Percentiles rank a stretch among this genome's conserved stretches.
These are phyloP conservation scores for Adelges cooleyi DNA, from an alignment of 1,140 invertebrate genomes.

Conservation along the genomic window DNA sequence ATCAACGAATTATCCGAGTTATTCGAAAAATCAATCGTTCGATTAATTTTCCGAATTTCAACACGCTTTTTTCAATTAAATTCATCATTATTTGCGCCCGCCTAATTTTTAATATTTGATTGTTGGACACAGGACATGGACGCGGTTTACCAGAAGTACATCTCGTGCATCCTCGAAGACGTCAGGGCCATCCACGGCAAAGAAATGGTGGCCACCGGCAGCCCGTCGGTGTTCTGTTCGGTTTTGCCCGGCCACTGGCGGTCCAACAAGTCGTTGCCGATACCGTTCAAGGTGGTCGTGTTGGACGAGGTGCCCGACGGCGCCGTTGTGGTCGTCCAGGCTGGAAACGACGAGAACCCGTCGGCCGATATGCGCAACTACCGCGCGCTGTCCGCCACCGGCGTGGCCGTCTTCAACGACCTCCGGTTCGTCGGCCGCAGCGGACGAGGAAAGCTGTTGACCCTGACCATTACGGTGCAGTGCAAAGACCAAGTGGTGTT, in stretches of 20 bases:
- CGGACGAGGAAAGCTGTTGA: constrained; percentile 65
- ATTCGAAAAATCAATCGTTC: no score
- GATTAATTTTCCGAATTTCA: no score
- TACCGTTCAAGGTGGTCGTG: constrained; percentile 86
- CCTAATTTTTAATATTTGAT: no score
- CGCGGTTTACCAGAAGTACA: constrained; percentile 10
- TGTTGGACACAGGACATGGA: constrained; percentile 1
- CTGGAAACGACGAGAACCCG: constrained; percentile 96
- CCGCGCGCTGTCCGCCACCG: constrained; percentile 90
- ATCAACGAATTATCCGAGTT: no score
- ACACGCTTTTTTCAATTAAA: no score
- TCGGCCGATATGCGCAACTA: constrained; percentile 88
- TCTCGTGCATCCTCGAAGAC: constrained; percentile 17
- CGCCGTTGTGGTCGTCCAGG: constrained; percentile 83
- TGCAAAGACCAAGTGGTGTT: constrained; percentile 33
- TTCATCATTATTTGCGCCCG: no score
- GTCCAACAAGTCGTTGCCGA: constrained; percentile 92
- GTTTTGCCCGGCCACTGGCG: constrained; percentile 87
- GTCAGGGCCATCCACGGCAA: constrained; percentile 53
- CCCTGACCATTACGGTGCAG: constrained; percentile 18
- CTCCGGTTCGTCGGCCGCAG: constrained; percentile 91
- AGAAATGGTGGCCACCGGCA: constrained; percentile 75
- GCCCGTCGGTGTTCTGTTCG: constrained; percentile 85
- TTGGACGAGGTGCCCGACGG: constrained; percentile 87
- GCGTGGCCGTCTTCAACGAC: constrained; percentile 96